These are phyloP conservation scores for Phoxinus dragarum DNA, from an alignment of 2,797 vertebrate genomes.

Conservation along the genomic window DNA sequence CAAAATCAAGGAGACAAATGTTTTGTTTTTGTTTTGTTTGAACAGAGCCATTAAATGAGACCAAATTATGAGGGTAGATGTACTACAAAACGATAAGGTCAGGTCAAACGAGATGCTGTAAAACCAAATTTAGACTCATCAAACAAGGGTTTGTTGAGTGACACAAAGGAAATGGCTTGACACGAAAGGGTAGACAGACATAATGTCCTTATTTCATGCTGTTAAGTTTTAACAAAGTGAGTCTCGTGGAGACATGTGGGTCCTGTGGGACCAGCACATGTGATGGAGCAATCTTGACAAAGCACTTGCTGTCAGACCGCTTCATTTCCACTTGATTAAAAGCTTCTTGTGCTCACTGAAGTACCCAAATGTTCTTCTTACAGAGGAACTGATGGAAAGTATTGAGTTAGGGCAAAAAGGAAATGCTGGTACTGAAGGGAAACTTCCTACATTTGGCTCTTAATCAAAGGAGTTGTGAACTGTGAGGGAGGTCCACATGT, in stretches of 20 bases:
- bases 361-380: background rate
- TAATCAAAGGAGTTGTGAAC: conserved; percentile 28
- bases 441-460: conserved; percentile 16
- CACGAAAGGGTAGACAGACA: conserved; percentile 46
- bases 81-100: conserved; percentile 49
- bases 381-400: background rate
- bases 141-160: conserved; percentile 39
- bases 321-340: conserved; percentile 35
- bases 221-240: conserved; percentile 54
- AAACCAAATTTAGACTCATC: conserved; percentile 49
- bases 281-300: conserved; percentile 9
- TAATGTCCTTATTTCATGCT: conserved; percentile 38
- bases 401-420: conserved; percentile 5
- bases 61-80: conserved; percentile 57
- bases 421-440: conserved; percentile 28
- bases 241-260: conserved; percentile 27
- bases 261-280: conserved; percentile 45
- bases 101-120: conserved; percentile 36
- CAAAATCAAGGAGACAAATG: conserved; percentile 44
- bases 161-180: conserved; percentile 52
- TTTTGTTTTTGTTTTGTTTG: conserved; percentile 46
- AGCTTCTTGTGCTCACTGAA: conserved; percentile 11
- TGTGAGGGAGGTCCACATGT: conserved; percentile 1
- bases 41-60: conserved; percentile 51
- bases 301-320: background rate